Base-by-base conservation (phyloP, 2,113 vertebrate species). In the Myrmecophaga tridactyla region DNA sequence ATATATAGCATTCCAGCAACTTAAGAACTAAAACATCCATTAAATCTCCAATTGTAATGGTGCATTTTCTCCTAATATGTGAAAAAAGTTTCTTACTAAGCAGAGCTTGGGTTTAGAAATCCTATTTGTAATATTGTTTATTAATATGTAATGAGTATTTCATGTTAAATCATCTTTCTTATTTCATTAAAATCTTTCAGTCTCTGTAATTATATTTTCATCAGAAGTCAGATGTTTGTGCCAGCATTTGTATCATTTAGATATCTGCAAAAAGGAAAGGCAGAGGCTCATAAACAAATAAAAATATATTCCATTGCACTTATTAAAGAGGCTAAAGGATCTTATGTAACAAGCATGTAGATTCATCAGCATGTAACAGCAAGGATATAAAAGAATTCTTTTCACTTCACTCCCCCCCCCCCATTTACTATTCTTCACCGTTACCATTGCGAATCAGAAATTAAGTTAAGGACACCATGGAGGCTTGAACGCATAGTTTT, bases 251-350 rank as follows among this genome's bases (percentile, higher is more conserved):
- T n/a, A n/a, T n/a, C 4, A 48, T 48, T 9, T 48, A 48, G 7
- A 69, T 62, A 62, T 0, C 3, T 6, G 20, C 3, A 7, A 67
- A 63, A 6, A 14, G 1, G 10, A 29, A 27, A 83, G 2, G 6
- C 0, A 23, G 0, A 41, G 18, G 4, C 15, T 23, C 76, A 46
- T 27, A 31, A 69, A 67, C 25, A 83, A 48, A 86, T 39, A 20
- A 17, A 29, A 77, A 27, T 20, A 78, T 63, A 53, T 17, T 4
- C 1, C 3, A 63, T 46, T 72, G 6, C 6, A 72, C 72, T 34
- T 12, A 58, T 58, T 25, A 75, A 48, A 76, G 14, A 43, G 41
- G 8, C 36, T 67, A 21, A 36, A 70, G 72, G 56, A 56, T 46
- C 51, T 69, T 53, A 95, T 77, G 15, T 10, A n/a, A 41, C 60